phyloP scores from a whole-genome alignment of 2,797 vertebrate species.

The Dromococcyx pavoninus region DNA sequence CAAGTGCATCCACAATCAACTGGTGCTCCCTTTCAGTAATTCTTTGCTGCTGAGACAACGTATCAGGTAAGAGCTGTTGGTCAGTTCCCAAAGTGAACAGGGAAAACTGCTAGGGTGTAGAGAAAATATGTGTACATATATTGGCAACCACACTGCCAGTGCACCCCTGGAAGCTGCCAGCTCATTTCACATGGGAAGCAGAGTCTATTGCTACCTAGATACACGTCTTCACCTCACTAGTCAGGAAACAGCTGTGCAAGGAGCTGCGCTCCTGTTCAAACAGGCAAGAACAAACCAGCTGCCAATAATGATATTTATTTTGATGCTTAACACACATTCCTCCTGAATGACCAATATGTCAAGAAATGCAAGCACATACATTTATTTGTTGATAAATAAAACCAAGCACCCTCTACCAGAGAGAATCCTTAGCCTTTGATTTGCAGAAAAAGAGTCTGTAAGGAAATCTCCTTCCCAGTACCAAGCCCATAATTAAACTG shows the following conservation, averaged over 20 bases:
- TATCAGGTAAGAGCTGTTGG: background rate
- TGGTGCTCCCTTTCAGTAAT: no score
- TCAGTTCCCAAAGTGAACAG: no score
- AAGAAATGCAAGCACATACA: background rate
- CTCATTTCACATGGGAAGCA: background rate
- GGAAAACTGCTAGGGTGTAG: no score
- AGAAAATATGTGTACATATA: rapidly evolving
- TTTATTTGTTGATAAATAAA: background rate
- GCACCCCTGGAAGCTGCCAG: background rate
- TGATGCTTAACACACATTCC: background rate
- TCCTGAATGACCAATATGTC: background rate
- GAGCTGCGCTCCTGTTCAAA: rapidly evolving
- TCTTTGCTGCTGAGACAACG: background rate
- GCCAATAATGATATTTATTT: background rate
- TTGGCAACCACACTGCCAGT: background rate
- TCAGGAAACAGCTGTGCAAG: background rate
- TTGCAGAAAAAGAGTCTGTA: background rate
- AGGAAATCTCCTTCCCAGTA: background rate
- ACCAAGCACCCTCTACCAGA: background rate
- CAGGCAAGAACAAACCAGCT: background rate
- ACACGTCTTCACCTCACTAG: rapidly evolving
- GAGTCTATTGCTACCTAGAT: no score
- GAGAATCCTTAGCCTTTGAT: background rate
- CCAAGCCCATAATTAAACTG: background rate
- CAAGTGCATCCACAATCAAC: no score